Base-by-base conservation (phyloP, 2,797 vertebrate species). In the Dendrocincla fuliginosa region DNA sequence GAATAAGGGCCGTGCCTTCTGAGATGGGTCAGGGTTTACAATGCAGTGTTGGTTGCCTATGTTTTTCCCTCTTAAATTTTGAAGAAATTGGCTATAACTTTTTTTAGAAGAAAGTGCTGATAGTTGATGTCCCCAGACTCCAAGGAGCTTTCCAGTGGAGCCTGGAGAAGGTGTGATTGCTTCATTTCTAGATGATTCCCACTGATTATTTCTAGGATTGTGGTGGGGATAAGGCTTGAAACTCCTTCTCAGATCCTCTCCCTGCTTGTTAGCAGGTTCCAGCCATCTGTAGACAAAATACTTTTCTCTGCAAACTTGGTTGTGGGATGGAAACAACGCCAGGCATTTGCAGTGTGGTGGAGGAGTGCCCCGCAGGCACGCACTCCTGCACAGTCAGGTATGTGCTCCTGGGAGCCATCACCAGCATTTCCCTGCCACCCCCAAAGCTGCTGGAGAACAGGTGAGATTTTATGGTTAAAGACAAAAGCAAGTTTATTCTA, bases 251-350 rank as follows among this genome's bases (percentile, higher is more conserved):
- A 13, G 86, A 71, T 92, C 71, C 86, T 93, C 44, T 97, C 89
- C 85, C 73, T 78, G 69, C 93, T 93, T 25, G 83, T 75, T 93
- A 93, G 91, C 89, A 55, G 91, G 93, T 95, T 95, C 87, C 93
- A 94, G 82, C 57, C 10, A 6, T 35, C 91, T 50, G 61, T 68
- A 96, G 94, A 96, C 91, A 95, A 96, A 95, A 94, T 84, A 91
- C 47, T 89, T 95, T 77, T 87, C 85, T 93, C 91, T 81, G 73
- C 79, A 75, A 74, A 75, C 73, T 88, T 4, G 61, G 46, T 7
- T 86, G 94, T 96, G 95, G 95, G 95, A 91, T 93, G 93, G 60
- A 88, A 95, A 86, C 91, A 71, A 95, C 11, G 90, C 82, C 87
- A 91, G 90, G 94, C 93, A 95, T 96, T 35, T n/a, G 61, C 61